phyloP scores from a whole-genome alignment of 2,888 invertebrate genomes.

The Calameuta filiformis region DNA sequence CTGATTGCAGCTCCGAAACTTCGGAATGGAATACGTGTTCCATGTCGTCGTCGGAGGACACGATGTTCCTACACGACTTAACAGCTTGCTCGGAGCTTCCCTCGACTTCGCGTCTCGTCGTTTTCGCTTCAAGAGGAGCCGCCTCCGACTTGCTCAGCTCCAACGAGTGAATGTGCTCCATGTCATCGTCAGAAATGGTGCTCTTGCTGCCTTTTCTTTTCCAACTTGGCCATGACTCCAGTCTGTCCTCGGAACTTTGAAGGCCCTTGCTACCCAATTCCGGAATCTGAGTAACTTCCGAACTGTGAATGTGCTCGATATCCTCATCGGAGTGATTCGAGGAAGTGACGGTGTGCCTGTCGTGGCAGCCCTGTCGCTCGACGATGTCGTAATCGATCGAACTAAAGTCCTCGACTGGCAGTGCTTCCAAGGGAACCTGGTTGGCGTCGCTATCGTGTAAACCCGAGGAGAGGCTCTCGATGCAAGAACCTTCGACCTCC shows the following conservation, averaged over 20 bases:
- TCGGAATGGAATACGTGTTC: constrained; percentile 55
- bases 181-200: constrained; percentile 50
- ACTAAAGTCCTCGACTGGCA: constrained; percentile 40
- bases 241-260: constrained; percentile 22
- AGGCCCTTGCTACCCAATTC: constrained; percentile 17
- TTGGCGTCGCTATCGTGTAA: constrained; percentile 6
- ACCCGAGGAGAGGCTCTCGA: not conserved
- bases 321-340: constrained; percentile 55
- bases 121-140: not conserved
- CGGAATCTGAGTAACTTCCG: constrained; percentile 37
- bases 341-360: constrained; percentile 28
- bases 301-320: constrained; percentile 51
- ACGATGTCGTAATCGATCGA: constrained; percentile 54
- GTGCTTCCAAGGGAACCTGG: constrained; percentile 25
- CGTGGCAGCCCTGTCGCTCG: constrained; percentile 30
- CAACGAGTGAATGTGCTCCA: constrained; percentile 49
- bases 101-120: not conserved
- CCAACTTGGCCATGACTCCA: constrained; percentile 21
- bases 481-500: not conserved
- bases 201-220: constrained; percentile 34
- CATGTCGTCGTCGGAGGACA: constrained; percentile 57
- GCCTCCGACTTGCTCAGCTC: constrained; percentile 27
- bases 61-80: not conserved
- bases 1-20: constrained; percentile 16
- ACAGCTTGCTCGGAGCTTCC: not conserved